Evolutionary conservation across 2,888 invertebrate genomes (phyloP).

Genomic region (Drepana falcataria): DNA sequence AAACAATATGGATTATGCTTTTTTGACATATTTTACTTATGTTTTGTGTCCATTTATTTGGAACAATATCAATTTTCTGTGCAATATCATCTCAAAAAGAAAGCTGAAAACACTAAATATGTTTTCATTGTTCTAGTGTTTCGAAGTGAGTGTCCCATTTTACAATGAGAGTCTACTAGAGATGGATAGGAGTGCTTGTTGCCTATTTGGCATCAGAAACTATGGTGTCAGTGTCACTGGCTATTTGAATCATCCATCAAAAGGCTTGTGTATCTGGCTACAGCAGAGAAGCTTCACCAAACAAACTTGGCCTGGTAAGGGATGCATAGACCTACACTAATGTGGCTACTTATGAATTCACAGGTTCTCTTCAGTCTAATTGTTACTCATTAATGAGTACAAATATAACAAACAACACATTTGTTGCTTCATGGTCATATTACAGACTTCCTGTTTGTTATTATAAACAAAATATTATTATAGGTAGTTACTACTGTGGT

Average conservation of each 20-base stretch:
- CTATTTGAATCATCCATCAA: constrained; percentile 90
- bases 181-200: constrained; percentile 96
- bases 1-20: too few species aligned
- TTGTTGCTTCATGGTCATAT: too few species aligned
- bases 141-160: constrained; percentile 88
- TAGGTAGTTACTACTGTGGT: too few species aligned
- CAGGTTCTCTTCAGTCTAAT: too few species aligned
- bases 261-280: constrained; percentile 94
- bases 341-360: background rate
- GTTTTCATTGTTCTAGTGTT: constrained; percentile 80
- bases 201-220: constrained; percentile 95
- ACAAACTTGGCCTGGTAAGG: constrained; percentile 93
- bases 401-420: too few species aligned
- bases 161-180: constrained; percentile 79
- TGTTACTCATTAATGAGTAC: too few species aligned
- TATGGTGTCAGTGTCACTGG: constrained; percentile 98
- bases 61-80: too few species aligned
- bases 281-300: constrained; percentile 94
- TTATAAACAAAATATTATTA: too few species aligned
- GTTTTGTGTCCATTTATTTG: too few species aligned
- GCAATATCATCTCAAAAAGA: too few species aligned
- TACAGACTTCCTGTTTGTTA: too few species aligned
- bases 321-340: background rate
- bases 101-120: background rate
- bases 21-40: too few species aligned